Evolutionary conservation across 1,140 invertebrate species (phyloP), one percentile per base, ranked within the genome.

Genomic region (Uloborus diversus): DNA sequence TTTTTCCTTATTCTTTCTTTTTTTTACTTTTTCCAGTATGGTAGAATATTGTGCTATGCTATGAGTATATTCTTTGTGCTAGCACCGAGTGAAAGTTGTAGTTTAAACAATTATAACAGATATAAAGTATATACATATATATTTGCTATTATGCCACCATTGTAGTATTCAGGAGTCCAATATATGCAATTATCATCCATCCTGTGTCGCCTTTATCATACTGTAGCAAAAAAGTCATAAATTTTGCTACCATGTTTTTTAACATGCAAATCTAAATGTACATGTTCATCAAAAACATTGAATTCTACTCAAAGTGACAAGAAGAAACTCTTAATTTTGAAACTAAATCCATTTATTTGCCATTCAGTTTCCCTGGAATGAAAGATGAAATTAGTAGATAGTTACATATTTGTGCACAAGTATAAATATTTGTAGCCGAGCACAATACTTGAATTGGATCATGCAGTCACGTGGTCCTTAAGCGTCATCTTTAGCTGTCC

Each of bases 151-250:
- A 14, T 53, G 49, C 49, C n/a, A 53, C 49, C 17, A 17, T 53
- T 53, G 49, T 53, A 53, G 49, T 53, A 4, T 53, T 17, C 7
- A 20, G 20, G 20, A 53, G 49, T 17, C 49, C 49, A 42, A 42
- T 42, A 42, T 42, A 7, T 53, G 49, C 49, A 53, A 20, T 53
- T 53, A 42, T 42, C 37, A 42, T 42, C 49, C 49, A 53, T 53
- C 49, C 49, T 53, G 17, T 53, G 49, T 0, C 5, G 49, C 1
- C 9, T 17, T 17, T n/a, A 20, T 17, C 9, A 53, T 53, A n/a
- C 4, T 51, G 9, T 53, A 53, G 49, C n/a, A n/a, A 53, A 20
- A n/a, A n/a, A 20, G n/a, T n/a, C 96, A 87, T 99, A 98, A 17
- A 7, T 53, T 53, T 53, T 17, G 11, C n/a, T 9, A 53, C 1